Conservation (phyloP, 2,797 vertebrate genomes). For the Pangasius djambal region DNA sequence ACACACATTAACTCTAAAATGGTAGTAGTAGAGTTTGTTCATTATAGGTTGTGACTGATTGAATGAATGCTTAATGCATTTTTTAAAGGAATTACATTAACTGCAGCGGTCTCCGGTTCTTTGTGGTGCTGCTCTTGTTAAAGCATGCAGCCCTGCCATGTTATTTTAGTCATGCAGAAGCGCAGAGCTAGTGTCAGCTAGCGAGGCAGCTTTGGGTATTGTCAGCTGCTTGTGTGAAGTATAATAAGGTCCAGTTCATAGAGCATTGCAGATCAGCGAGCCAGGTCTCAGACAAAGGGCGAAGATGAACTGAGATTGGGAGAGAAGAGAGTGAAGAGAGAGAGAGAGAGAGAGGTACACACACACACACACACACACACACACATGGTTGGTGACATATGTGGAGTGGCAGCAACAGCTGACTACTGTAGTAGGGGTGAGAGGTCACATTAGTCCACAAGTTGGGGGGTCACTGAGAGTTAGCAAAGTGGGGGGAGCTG, state of each 20-base stretch:
- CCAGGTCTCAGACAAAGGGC: conserved; percentile 22
- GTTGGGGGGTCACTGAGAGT: conserved; percentile 38
- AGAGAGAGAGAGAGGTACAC: conserved; percentile 1
- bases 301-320: background rate
- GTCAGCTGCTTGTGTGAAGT: conserved; percentile 50
- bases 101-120: conserved; percentile 10
- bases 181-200: conserved; percentile 43
- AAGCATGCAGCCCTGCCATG: conserved; percentile 28
- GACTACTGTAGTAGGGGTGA: conserved; percentile 51
- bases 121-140: conserved; percentile 17
- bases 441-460: conserved; percentile 51
- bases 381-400: conserved; percentile 24
- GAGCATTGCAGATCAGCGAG: conserved; percentile 20
- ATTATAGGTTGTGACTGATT: conserved; percentile 37
- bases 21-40: conserved; percentile 14
- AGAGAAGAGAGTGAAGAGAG: background rate
- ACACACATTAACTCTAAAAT: conserved; percentile 4
- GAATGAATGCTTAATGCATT: background rate
- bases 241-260: conserved; percentile 51
- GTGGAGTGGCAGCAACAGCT: conserved; percentile 58
- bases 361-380: background rate
- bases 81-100: background rate
- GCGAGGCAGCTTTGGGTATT: conserved; percentile 47
- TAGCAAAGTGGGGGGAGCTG: conserved; percentile 16
- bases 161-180: conserved; percentile 56